Conservation (phyloP, 2,888 invertebrate species). For the Drosophila nr. medialis region DNA sequence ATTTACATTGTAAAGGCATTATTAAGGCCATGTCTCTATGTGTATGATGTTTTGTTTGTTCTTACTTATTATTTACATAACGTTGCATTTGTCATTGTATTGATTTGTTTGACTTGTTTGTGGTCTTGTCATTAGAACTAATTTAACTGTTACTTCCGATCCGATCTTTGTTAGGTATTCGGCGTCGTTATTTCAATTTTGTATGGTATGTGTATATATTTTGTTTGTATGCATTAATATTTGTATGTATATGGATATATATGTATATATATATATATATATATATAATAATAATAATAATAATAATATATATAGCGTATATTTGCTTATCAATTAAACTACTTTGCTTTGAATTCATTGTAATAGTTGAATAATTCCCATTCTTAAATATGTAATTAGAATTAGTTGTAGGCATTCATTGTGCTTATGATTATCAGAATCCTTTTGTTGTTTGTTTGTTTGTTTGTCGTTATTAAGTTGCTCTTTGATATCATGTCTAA, state of each 20-base stretch:
- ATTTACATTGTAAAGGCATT: constrained; percentile 67
- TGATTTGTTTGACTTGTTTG: constrained; percentile 58
- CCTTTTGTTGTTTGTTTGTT: constrained; percentile 32
- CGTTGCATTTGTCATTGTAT: constrained; percentile 49
- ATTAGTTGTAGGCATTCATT: constrained; percentile 63
- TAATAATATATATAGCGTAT: constrained; percentile 46
- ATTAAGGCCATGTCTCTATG: constrained; percentile 51
- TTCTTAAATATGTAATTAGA: constrained; percentile 36
- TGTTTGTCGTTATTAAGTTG: constrained; percentile 18
- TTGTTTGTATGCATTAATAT: constrained; percentile 46
- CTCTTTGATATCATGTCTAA: constrained; percentile 34
- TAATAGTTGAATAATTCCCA: constrained; percentile 31
- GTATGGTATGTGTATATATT: constrained; percentile 49
- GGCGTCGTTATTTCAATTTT: constrained; percentile 13
- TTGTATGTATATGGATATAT: constrained; percentile 36
- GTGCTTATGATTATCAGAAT: constrained; percentile 79
- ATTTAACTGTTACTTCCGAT: constrained; percentile 56
- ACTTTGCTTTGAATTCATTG: constrained; percentile 49
- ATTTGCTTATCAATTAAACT: constrained; percentile 72
- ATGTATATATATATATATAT: constrained; percentile 30
- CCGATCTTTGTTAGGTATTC: constrained; percentile 26
- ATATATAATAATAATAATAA: constrained; percentile 31
- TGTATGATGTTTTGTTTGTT: constrained; percentile 36
- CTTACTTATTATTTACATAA: constrained; percentile 48
- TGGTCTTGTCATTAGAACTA: constrained; percentile 66